Base-by-base conservation (phyloP, 2,797 vertebrate genomes). In the Botia almorhae region DNA sequence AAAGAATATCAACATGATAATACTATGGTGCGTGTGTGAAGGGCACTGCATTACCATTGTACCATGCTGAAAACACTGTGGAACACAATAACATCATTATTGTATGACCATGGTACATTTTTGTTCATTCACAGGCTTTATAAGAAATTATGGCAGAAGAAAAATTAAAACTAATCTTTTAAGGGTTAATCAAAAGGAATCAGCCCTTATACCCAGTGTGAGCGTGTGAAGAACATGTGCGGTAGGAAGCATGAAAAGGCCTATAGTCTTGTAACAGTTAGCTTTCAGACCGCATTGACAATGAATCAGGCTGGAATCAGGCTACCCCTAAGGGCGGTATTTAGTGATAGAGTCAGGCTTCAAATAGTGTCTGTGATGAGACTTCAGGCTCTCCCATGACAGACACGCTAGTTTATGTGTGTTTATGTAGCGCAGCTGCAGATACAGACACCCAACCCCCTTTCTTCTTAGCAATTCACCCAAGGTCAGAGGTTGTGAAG, bases 401-500 rank as follows among this genome's bases (percentile, higher is more conserved):
- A 69, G 39, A 65, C 17, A 70, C 50, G 23, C 56, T 46, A 53
- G 53, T 76, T 81, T 81, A 75, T 69, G 29, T 56, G 21, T 70
- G 82, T 78, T 85, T 71, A 76, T 81, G 63, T 78, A 75, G 70
- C 69, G 33, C 60, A 74, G 36, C 69, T 78, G 58, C 26, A 0
- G 48, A 58, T 78, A n/a, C 74, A 46, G 55, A 73, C 51, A 50
- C 23, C 46, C 65, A 79, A 33, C 55, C 46, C 69, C 16, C 17
- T 5, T 17, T 4, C 21, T 70, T 53, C 58, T 79, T 29, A 71
- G 26, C n/a, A 17, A 13, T 55, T 64, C 21, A 11, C 58, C 36
- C 33, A n/a, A 56, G 56, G 76, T 78, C 76, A 79, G 68, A 64
- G 58, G 69, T 71, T 53, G 6, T n/a, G 33, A 72, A 46, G 69